Percentiles rank a stretch among this genome's conserved stretches.
These are phyloP conservation scores for Prunella fulvescens DNA, from an alignment of 2,113 vertebrate genomes.

Conservation along the genomic window DNA sequence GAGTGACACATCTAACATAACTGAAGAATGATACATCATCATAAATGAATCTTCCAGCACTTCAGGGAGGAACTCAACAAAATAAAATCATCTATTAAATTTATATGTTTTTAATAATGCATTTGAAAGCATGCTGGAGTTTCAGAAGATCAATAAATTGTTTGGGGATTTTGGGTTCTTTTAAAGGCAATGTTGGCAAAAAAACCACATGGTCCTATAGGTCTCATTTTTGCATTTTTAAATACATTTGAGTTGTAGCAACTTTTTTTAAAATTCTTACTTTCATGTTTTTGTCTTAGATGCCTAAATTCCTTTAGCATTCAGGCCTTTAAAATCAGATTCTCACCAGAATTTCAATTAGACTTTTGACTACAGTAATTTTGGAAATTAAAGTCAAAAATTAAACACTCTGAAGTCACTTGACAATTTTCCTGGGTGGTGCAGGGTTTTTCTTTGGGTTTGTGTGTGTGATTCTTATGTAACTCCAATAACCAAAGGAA, in stretches of 20 bases:
- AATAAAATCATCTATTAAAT: neutral
- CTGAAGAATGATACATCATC: neutral
- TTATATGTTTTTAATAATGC: neutral
- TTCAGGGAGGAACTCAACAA: neutral
- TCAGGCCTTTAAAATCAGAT: neutral
- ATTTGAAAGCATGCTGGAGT: neutral
- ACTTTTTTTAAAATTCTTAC: neutral
- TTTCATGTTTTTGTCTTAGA: neutral
- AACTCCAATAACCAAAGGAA: neutral
- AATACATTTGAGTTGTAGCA: neutral
- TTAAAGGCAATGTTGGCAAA: neutral
- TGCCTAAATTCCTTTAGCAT: neutral
- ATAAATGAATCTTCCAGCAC: neutral
- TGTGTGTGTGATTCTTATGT: neutral
- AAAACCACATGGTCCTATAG: neutral
- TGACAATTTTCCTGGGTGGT: neutral
- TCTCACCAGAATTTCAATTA: neutral
- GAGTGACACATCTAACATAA: neutral
- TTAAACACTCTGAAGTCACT: neutral
- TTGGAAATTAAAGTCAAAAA: neutral
- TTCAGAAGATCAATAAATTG: neutral
- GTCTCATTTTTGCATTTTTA: neutral
- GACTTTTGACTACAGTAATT: neutral
- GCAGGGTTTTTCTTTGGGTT: fast-evolving
- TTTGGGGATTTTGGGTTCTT: fast-evolving